A percentile compares a stretch with the other conserved stretches of the same genome.
These are phyloP conservation scores for Melanotus villosus DNA, from an alignment of 2,888 invertebrate species.

Conservation along the genomic window DNA sequence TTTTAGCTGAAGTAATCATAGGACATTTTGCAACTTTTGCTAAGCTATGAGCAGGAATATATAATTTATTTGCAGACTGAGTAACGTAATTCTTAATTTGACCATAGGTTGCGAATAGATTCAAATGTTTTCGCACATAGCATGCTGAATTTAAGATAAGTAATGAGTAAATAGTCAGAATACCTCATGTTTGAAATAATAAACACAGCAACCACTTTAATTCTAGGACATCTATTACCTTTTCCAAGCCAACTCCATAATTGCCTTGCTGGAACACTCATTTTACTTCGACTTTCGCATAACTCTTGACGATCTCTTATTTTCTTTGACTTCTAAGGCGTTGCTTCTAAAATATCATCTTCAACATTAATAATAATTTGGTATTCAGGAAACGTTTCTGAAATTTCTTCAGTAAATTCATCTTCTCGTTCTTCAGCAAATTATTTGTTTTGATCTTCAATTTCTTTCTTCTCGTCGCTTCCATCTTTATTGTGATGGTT, in stretches of 20 bases:
- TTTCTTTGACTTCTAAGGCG: conserved; percentile 66
- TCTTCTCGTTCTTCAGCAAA: conserved; percentile 64
- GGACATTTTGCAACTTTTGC: too few species aligned
- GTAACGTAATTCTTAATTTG: too few species aligned
- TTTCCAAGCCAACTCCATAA: conserved; percentile 92
- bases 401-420: conserved; percentile 29
- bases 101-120: too few species aligned
- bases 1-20: too few species aligned
- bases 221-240: conserved; percentile 83
- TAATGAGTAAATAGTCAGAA: too few species aligned
- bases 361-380: conserved; percentile 58
- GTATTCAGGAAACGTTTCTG: conserved; percentile 47
- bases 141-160: too few species aligned
- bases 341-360: conserved; percentile 63
- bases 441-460: conserved; percentile 60
- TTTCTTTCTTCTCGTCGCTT: conserved; percentile 67
- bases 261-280: conserved; percentile 87
- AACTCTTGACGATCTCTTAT: conserved; percentile 72
- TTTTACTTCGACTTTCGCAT: conserved; percentile 80
- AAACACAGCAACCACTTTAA: too few species aligned
- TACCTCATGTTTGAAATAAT: too few species aligned
- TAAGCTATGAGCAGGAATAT: too few species aligned
- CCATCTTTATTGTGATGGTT: conserved; percentile 76
- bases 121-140: too few species aligned
- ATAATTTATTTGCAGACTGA: too few species aligned